Base-by-base conservation (phyloP, 2,888 invertebrate genomes). In the Deilephila porcellus region DNA sequence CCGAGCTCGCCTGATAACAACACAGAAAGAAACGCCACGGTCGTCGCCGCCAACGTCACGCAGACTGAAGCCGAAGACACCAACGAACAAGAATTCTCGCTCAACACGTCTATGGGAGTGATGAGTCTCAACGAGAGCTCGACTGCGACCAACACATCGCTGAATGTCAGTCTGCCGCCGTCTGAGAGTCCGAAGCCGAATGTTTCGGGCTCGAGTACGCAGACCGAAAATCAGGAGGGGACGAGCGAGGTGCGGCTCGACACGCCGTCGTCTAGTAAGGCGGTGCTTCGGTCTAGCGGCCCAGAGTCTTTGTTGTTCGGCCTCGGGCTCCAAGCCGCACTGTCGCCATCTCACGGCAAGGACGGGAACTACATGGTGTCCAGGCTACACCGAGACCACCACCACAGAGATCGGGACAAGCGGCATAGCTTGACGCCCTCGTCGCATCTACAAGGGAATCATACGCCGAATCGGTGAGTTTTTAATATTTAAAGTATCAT, bases 1-100 rank as follows among this genome's bases (percentile, higher is more conserved):
- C 97, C 97, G 0, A 96, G 96, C 67, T 96, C 96, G 0, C 96
- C 96, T 0, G 96, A 94, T 25, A 80, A 80, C 45, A 89, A 90
- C 45, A 86, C 88, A n/a, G 89, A 90, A 4, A 80, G 87, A 77
- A 90, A 88, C 71, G 78, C 87, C 7, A 86, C 90, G 20, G 83
- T 87, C 45, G 74, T 81, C 11, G 78, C 80, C 0, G 72, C 77
- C 0, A 82, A 82, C 60, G 83, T 84, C 74, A 78, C 80, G 63
- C 86, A 83, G 64, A 87, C 83, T 72, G 79, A 81, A n/a, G 79
- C 83, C 0, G 88, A 89, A 4, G 86, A 86, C 20, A 76, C 80
- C 14, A 83, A 86, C 29, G 95, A 88, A 60, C 82, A 84, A 53
- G 86, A 89, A 20, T 81, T 85, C 3, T 88, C 89, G 0, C 78